A percentile compares a stretch with the other conserved stretches of the same genome.
Conservation (phyloP, 2,888 invertebrate species). For the Chelonus formosanus region DNA sequence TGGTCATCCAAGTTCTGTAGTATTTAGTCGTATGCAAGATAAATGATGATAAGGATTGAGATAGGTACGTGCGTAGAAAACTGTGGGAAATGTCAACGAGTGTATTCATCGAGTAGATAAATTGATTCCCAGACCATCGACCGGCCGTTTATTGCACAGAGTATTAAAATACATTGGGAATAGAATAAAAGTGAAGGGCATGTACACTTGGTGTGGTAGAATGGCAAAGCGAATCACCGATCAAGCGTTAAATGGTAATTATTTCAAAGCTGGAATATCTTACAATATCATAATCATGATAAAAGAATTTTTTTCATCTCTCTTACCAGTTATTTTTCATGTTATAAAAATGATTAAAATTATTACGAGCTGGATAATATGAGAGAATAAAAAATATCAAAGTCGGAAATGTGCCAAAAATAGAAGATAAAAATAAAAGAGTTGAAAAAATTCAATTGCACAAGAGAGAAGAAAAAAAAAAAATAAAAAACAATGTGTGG, state of each 20-base stretch:
- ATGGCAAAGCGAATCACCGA: constrained; percentile 51
- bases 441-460: not conserved
- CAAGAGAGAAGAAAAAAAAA: constrained; percentile 10
- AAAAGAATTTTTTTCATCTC: not conserved
- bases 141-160: constrained; percentile 14
- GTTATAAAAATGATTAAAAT: no score
- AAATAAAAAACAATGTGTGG: not conserved
- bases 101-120: constrained; percentile 34
- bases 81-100: constrained; percentile 42
- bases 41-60: constrained; percentile 40
- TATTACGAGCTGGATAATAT: no score
- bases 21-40: constrained; percentile 17
- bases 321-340: no score
- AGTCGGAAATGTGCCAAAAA: no score
- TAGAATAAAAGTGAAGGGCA: constrained; percentile 53
- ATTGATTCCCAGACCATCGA: constrained; percentile 38
- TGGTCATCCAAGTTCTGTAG: no score
- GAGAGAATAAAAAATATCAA: no score
- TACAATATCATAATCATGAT: not conserved
- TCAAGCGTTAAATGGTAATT: constrained; percentile 52
- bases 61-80: constrained; percentile 35
- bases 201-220: constrained; percentile 44
- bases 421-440: no score
- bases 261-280: constrained; percentile 39
- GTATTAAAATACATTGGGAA: constrained; percentile 33